A percentile compares a stretch with the other conserved stretches of the same genome.
Evolutionary conservation across 2,113 vertebrate genomes (phyloP).

Genomic region (Xenopus laevis): DNA sequence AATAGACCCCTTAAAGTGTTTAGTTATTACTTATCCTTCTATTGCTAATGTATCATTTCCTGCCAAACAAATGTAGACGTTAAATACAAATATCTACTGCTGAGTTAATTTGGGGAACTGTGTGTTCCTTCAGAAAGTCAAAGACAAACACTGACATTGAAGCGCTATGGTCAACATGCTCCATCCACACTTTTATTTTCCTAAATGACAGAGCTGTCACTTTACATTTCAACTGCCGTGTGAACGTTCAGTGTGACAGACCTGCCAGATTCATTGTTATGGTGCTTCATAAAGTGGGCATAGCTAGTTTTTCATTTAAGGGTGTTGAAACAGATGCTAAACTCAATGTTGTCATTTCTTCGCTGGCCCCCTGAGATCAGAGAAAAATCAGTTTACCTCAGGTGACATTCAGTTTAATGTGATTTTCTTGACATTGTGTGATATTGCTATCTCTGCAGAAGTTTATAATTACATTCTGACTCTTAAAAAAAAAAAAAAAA

Average conservation of each 20-base stretch:
- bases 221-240: too few relatives aligned
- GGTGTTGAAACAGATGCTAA: constrained; percentile 40
- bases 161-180: too few relatives aligned
- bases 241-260: neutral
- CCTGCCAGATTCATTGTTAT: constrained; percentile 30
- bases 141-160: too few relatives aligned
- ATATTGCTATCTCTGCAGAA: constrained; percentile 31
- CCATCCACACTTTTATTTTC: too few relatives aligned
- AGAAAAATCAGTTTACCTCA: constrained; percentile 22
- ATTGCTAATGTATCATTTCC: too few relatives aligned
- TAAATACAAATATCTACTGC: too few relatives aligned
- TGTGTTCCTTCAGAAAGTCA: too few relatives aligned
- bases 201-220: too few relatives aligned
- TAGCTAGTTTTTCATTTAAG: constrained; percentile 24
- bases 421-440: constrained; percentile 41
- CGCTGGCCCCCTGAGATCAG: constrained; percentile 27
- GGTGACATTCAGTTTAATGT: constrained; percentile 32
- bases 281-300: constrained; percentile 26
- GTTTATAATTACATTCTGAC: constrained; percentile 15
- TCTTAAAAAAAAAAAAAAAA: neutral
- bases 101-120: too few relatives aligned
- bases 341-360: constrained; percentile 32
- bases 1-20: too few relatives aligned
- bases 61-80: too few relatives aligned
- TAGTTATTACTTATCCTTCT: too few relatives aligned